Evolutionary conservation across 1,140 invertebrate genomes (phyloP).

Genomic region (roundworm (Caenorhabditis elegans)): DNA sequence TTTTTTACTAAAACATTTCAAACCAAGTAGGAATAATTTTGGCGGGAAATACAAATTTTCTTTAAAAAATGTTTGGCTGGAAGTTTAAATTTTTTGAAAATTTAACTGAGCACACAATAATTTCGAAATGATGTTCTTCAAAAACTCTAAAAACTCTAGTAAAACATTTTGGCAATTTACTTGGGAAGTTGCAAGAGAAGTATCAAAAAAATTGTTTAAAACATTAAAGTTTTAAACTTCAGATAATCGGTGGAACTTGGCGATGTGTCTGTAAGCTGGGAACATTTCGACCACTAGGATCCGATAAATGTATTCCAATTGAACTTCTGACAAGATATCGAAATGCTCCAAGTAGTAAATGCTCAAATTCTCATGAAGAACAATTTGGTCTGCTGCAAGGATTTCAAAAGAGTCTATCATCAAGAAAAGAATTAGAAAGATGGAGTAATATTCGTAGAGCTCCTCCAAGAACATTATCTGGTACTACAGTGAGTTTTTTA

Average conservation of each 20-base stretch:
- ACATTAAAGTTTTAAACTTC: too few relatives aligned
- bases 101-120: too few relatives aligned
- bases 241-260: conserved; percentile 49
- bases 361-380: not conserved
- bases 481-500: not conserved
- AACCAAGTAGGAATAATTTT: too few relatives aligned
- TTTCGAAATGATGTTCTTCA: too few relatives aligned
- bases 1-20: too few relatives aligned
- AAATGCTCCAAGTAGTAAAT: conserved; percentile 42
- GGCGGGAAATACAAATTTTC: too few relatives aligned
- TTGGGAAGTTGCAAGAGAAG: too few relatives aligned
- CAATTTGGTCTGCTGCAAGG: not conserved
- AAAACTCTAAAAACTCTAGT: too few relatives aligned
- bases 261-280: conserved; percentile 53
- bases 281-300: conserved; percentile 44
- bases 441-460: conserved; percentile 33
- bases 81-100: too few relatives aligned
- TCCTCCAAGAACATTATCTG: not conserved
- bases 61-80: too few relatives aligned
- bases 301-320: conserved; percentile 45
- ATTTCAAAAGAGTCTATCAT: not conserved
- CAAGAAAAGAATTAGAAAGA: not conserved
- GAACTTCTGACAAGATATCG: conserved; percentile 37
- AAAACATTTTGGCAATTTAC: too few relatives aligned
- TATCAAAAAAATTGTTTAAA: too few relatives aligned